Evolutionary conservation across 2,888 invertebrate genomes (phyloP).

Genomic region (Lasioglossum lativentre): DNA sequence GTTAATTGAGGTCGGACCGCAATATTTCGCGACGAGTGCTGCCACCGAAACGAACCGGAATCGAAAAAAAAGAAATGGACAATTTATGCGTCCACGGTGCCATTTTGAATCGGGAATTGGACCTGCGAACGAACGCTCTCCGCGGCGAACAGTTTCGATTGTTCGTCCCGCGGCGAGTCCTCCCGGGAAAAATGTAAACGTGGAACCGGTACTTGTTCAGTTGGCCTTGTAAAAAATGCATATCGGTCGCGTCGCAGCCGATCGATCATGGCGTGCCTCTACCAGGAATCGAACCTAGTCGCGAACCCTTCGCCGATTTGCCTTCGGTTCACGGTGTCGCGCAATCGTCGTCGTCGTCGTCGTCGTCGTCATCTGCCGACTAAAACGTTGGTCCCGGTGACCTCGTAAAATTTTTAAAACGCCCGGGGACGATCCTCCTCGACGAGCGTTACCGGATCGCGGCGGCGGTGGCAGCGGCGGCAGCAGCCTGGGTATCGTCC

Average conservation of each 20-base stretch:
- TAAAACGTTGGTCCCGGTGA: slow-evolving; percentile 27
- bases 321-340: not conserved
- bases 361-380: not conserved
- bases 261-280: not conserved
- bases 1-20: slow-evolving; percentile 52
- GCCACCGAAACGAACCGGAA: not conserved
- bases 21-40: slow-evolving; percentile 40
- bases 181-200: slow-evolving; percentile 51
- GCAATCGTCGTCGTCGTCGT: not conserved
- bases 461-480: too few species aligned
- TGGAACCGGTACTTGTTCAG: not conserved
- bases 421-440: slow-evolving; percentile 12
- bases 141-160: not conserved
- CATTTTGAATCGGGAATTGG: slow-evolving; percentile 56
- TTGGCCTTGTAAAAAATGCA: slow-evolving; percentile 46
- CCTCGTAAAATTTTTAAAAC: slow-evolving; percentile 36
- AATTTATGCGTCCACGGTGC: slow-evolving; percentile 49
- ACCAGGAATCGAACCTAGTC: not conserved
- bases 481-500: slow-evolving; percentile 1
- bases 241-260: slow-evolving; percentile 6
- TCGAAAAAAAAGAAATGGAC: slow-evolving; percentile 31
- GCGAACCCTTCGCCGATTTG: slow-evolving; percentile 1
- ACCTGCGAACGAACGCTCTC: not conserved
- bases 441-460: slow-evolving; percentile 25
- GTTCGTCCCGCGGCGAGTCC: slow-evolving; percentile 14